Evolutionary conservation across 2,113 vertebrate genomes (phyloP).

Genomic region (Zonotrichia leucophrys): DNA sequence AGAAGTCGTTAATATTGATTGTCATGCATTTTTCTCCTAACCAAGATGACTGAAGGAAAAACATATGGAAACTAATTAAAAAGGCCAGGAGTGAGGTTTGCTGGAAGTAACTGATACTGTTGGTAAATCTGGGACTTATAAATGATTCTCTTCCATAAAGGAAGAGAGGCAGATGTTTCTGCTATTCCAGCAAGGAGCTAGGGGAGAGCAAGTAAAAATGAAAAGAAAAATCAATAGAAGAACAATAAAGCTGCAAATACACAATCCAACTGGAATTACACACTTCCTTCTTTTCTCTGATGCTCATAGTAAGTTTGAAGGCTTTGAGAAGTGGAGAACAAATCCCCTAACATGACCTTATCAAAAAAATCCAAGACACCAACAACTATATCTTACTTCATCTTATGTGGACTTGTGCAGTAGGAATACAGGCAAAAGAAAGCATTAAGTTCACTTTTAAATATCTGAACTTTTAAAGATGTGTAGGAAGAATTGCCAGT

Average conservation of each 20-base stretch:
- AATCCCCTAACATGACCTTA: neutral
- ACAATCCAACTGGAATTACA: neutral
- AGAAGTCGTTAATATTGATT: conserved; percentile 63
- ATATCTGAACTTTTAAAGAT: neutral
- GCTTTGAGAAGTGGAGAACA: neutral
- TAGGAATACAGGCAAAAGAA: neutral
- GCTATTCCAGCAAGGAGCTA: conserved; percentile 52
- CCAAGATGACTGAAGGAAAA: conserved; percentile 59
- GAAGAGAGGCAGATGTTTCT: conserved; percentile 67
- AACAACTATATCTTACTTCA: neutral
- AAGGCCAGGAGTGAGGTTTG: conserved; percentile 64
- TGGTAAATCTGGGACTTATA: conserved; percentile 74
- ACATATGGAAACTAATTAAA: conserved; percentile 76
- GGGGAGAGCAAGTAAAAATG: conserved; percentile 19
- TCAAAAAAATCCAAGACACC: neutral
- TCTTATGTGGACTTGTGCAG: neutral
- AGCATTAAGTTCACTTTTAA: neutral
- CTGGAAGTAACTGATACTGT: conserved; percentile 70
- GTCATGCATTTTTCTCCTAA: conserved; percentile 56
- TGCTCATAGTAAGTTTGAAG: neutral
- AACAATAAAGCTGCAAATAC: neutral
- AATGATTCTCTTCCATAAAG: conserved; percentile 43
- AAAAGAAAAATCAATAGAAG: neutral
- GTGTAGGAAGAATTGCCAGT: neutral
- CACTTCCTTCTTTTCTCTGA: neutral